Evolutionary conservation across 2,797 vertebrate genomes (phyloP).

Genomic region (Anas acuta): DNA sequence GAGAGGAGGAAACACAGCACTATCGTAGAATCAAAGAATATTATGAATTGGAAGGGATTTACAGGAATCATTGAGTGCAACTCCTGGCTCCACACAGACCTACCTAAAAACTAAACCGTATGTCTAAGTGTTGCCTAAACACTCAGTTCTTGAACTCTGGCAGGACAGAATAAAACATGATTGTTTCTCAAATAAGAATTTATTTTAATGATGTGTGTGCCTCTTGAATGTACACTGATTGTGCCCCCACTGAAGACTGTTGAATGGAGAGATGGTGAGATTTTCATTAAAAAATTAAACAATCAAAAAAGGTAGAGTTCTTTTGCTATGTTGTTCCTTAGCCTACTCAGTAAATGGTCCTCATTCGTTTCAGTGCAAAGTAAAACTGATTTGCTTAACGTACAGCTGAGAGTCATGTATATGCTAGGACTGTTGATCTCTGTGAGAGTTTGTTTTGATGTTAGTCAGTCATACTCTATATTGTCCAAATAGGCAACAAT

Average conservation of each 20-base stretch:
- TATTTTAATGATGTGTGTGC: neutral
- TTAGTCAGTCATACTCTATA: neutral
- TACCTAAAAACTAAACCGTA: neutral
- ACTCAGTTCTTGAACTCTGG: neutral
- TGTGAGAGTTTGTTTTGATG: neutral
- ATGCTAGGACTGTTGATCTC: neutral
- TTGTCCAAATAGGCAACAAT: neutral
- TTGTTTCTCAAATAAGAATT: neutral
- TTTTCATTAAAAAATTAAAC: neutral
- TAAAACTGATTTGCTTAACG: neutral
- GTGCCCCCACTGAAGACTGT: neutral
- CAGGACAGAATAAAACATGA: neutral
- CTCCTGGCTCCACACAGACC: neutral
- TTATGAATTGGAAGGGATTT: neutral
- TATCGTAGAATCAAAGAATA: neutral
- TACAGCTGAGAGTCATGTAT: rapidly evolving
- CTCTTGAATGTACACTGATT: neutral
- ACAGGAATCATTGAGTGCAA: neutral
- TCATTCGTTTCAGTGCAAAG: neutral
- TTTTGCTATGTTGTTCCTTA: neutral
- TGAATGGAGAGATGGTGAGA: neutral
- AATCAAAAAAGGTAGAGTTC: neutral
- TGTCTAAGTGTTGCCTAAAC: neutral
- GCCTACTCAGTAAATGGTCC: neutral
- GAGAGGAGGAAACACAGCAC: neutral